Evolutionary conservation across 1,140 invertebrate genomes (phyloP).

Genomic region (Trichonephila clavata): DNA sequence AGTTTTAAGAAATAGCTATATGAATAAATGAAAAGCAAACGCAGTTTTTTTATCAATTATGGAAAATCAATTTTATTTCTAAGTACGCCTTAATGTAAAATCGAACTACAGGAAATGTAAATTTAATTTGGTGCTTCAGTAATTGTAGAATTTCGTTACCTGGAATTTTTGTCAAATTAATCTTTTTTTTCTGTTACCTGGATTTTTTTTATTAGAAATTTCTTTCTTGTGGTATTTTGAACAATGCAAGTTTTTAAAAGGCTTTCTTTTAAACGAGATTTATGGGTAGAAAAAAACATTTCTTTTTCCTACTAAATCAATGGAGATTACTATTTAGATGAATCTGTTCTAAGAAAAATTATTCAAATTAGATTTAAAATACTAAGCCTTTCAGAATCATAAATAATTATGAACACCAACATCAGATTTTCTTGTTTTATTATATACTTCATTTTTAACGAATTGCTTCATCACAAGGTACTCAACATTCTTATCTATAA

Average conservation of each 20-base stretch:
- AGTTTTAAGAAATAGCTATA: no score
- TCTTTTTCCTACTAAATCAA: not conserved
- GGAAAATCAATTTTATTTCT: no score
- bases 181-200: no score
- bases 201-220: no score
- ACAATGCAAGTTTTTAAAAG: not conserved
- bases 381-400: constrained; percentile 1
- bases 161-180: no score
- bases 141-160: no score
- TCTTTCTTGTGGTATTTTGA: no score
- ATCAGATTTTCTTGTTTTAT: not conserved
- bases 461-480: not conserved
- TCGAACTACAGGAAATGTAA: no score
- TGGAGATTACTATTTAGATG: not conserved
- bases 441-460: not conserved
- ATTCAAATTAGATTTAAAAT: constrained; percentile 23
- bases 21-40: no score
- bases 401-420: constrained; percentile 22
- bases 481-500: not conserved
- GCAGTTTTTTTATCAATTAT: no score
- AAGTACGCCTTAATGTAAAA: no score
- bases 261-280: not conserved
- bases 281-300: not conserved
- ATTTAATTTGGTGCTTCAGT: no score
- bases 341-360: not conserved